Conservation (phyloP, 2,113 vertebrate species). For the Pluvianellus socialis region DNA sequence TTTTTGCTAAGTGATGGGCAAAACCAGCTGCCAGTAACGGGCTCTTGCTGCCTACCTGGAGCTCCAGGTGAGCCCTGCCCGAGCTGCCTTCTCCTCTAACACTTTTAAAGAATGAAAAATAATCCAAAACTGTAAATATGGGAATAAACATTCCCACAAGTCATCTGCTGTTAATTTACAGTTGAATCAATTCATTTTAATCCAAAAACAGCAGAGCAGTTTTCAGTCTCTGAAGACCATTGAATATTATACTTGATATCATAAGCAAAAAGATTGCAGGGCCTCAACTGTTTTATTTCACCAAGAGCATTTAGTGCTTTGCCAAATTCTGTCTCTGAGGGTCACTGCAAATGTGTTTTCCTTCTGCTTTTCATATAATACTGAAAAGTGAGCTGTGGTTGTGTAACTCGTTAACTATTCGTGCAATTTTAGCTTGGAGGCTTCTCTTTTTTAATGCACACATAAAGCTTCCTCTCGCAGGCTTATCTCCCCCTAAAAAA, state of each 20-base stretch:
- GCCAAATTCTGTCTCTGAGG: conserved; percentile 42
- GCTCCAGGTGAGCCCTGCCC: neutral
- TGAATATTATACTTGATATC: conserved; percentile 30
- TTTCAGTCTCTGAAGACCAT: conserved; percentile 34
- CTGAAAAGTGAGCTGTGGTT: conserved; percentile 11
- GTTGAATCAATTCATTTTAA: conserved; percentile 53
- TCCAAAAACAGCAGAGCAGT: conserved; percentile 44
- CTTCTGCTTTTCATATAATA: conserved; percentile 45
- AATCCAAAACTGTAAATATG: conserved; percentile 2
- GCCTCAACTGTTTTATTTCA: conserved; percentile 54
- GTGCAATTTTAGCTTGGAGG: neutral
- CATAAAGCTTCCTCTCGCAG: neutral
- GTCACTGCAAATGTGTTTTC: conserved; percentile 42
- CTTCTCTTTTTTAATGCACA: neutral
- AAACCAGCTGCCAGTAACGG: accelerated
- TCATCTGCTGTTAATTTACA: conserved; percentile 60
- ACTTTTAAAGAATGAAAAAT: neutral
- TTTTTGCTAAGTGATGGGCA: neutral
- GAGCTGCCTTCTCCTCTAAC: neutral
- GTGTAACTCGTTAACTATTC: neutral
- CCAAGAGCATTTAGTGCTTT: neutral
- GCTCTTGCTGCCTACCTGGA: neutral
- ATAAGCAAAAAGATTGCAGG: conserved; percentile 19
- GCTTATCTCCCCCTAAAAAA: neutral
- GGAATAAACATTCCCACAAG: neutral